These are phyloP conservation scores for Ciconia nigra DNA, from an alignment of 2,797 vertebrate genomes.

Conservation along the genomic window DNA sequence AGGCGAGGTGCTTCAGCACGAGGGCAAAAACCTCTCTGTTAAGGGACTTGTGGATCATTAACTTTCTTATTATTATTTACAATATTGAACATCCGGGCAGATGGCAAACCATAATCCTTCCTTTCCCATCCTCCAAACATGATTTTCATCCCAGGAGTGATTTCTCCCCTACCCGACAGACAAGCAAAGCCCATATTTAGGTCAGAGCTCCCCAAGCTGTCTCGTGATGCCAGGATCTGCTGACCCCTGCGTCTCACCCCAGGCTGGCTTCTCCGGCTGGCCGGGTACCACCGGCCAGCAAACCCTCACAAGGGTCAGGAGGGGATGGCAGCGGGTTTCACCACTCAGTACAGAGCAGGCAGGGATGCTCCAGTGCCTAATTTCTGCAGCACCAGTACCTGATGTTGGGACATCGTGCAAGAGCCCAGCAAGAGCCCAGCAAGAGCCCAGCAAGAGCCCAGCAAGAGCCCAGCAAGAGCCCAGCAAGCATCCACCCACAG, in stretches of 20 bases:
- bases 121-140: not conserved
- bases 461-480: not conserved
- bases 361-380: not conserved
- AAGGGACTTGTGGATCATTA: not conserved
- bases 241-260: not conserved
- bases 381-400: accelerated
- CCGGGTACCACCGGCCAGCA: accelerated
- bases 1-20: not conserved
- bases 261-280: not conserved
- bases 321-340: not conserved
- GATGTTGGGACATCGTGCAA: accelerated
- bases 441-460: not conserved
- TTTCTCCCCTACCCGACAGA: not conserved
- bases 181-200: not conserved
- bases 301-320: not conserved
- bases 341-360: accelerated
- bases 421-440: not conserved
- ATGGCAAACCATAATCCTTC: not conserved
- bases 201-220: not conserved
- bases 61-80: not conserved
- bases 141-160: not conserved
- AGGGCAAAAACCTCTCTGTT: not conserved
- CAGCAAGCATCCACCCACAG: not conserved
- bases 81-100: not conserved
- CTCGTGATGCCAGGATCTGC: accelerated